Percentiles rank a stretch among this genome's conserved stretches.
phyloP scores from a whole-genome alignment of 2,113 vertebrate species.

The Aspiorhynchus laticeps region DNA sequence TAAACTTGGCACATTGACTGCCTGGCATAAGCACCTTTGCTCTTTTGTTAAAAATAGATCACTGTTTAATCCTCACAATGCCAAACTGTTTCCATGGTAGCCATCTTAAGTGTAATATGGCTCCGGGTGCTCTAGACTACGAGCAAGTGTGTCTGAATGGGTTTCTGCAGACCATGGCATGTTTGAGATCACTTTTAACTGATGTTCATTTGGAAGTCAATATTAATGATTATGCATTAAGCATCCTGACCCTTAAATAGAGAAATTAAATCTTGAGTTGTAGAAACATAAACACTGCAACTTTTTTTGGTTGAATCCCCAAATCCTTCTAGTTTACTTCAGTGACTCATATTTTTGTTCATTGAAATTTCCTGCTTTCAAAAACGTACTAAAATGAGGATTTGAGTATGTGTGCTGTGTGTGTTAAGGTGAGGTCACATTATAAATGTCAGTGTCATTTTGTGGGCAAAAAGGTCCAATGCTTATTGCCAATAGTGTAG shows the following conservation, averaged over 20 bases:
- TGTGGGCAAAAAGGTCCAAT: background rate
- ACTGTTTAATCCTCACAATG: slow-evolving; percentile 56
- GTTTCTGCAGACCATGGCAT: slow-evolving; percentile 21
- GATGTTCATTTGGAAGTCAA: background rate
- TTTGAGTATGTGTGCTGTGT: background rate
- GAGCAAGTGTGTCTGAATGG: background rate
- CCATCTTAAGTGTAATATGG: slow-evolving; percentile 60
- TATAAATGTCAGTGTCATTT: background rate
- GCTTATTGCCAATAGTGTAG: background rate
- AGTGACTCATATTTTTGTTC: too few species aligned
- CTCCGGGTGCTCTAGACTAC: slow-evolving; percentile 37
- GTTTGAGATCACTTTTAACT: slow-evolving; percentile 24
- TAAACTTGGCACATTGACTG: slow-evolving; percentile 25
- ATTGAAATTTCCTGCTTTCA: too few species aligned
- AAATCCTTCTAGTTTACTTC: background rate
- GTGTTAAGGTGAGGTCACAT: background rate
- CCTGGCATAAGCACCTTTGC: slow-evolving; percentile 48
- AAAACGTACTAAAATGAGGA: too few species aligned
- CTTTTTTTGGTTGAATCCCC: background rate
- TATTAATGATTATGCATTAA: slow-evolving; percentile 27
- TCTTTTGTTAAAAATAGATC: slow-evolving; percentile 57
- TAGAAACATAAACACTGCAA: background rate
- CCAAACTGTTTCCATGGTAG: slow-evolving; percentile 68
- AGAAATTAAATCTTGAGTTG: background rate
- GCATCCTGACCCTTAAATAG: background rate